These are phyloP conservation scores for Mormyrus lacerda DNA, from an alignment of 2,113 vertebrate genomes.

Conservation along the genomic window DNA sequence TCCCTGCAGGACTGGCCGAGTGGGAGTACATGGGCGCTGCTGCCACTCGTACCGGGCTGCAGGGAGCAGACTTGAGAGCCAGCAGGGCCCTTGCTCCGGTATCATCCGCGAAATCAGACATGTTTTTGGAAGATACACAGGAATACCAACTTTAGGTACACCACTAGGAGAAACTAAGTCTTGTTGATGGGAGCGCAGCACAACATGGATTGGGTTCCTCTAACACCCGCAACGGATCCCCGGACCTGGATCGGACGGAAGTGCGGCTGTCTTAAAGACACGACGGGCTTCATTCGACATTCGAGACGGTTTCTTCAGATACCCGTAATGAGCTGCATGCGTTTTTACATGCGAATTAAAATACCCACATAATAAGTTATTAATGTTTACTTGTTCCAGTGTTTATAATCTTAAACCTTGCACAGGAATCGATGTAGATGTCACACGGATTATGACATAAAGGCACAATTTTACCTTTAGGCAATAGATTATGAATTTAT, in stretches of 20 bases:
- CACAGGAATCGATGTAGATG: background rate
- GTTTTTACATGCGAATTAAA: background rate
- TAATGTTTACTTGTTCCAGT: background rate
- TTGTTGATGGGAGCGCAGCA: constrained; percentile 52
- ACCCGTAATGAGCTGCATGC: background rate
- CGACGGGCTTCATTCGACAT: background rate
- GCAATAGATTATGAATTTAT: background rate
- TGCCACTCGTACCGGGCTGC: constrained; percentile 69
- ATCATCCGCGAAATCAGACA: constrained; percentile 84
- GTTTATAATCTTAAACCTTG: background rate
- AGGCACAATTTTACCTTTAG: background rate
- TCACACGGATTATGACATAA: background rate
- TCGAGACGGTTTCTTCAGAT: background rate
- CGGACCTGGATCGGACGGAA: constrained; percentile 23
- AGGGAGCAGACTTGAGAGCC: constrained; percentile 78
- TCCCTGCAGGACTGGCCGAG: constrained; percentile 38
- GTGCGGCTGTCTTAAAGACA: background rate
- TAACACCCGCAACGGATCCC: constrained; percentile 42
- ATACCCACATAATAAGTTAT: background rate
- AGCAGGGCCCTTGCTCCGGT: constrained; percentile 79
- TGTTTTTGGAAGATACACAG: constrained; percentile 48
- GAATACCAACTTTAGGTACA: constrained; percentile 34
- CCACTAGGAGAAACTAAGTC: constrained; percentile 47
- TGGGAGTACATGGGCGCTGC: constrained; percentile 53
- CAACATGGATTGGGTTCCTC: constrained; percentile 58